Conservation (phyloP, 2,888 invertebrate species). For the Harpalus rufipes region DNA sequence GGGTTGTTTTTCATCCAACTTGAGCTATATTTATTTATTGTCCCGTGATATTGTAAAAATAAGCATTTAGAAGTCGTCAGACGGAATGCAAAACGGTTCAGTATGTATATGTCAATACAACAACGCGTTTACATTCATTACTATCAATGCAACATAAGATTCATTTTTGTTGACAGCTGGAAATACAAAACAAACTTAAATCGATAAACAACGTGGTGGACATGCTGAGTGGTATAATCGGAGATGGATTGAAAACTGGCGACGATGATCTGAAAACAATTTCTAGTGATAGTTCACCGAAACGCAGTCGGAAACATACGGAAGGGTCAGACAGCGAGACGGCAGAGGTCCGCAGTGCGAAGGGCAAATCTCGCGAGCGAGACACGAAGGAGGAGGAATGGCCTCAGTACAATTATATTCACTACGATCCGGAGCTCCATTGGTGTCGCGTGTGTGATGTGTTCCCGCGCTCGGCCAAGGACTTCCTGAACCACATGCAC, state of each 20-base stretch:
- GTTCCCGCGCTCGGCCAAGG: slow-evolving; percentile 92
- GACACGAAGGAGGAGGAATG: slow-evolving; percentile 52
- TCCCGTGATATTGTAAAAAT: slow-evolving; percentile 66
- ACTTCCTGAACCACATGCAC: slow-evolving; percentile 91
- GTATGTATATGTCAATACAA: slow-evolving; percentile 65
- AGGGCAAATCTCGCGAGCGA: slow-evolving; percentile 33
- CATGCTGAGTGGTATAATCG: slow-evolving; percentile 91
- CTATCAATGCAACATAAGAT: slow-evolving; percentile 44
- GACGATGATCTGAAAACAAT: slow-evolving; percentile 73
- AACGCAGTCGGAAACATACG: slow-evolving; percentile 73
- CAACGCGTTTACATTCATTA: slow-evolving; percentile 37
- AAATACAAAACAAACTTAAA: slow-evolving; percentile 88
- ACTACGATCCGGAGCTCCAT: slow-evolving; percentile 94
- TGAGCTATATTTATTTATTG: slow-evolving; percentile 66
- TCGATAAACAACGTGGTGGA: slow-evolving; percentile 93
- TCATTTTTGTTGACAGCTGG: slow-evolving; percentile 80
- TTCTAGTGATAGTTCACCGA: slow-evolving; percentile 67
- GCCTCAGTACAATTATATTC: slow-evolving; percentile 85
- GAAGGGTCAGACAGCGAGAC: slow-evolving; percentile 73
- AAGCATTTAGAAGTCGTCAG: slow-evolving; percentile 60
- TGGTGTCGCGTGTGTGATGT: slow-evolving; percentile 93
- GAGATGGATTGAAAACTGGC: slow-evolving; percentile 81
- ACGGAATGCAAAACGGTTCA: slow-evolving; percentile 64
- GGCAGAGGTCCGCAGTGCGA: slow-evolving; percentile 70
- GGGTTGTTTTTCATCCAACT: slow-evolving; percentile 64